These are phyloP conservation scores for Apamea epomidion DNA, from an alignment of 2,888 invertebrate species.

Conservation along the genomic window DNA sequence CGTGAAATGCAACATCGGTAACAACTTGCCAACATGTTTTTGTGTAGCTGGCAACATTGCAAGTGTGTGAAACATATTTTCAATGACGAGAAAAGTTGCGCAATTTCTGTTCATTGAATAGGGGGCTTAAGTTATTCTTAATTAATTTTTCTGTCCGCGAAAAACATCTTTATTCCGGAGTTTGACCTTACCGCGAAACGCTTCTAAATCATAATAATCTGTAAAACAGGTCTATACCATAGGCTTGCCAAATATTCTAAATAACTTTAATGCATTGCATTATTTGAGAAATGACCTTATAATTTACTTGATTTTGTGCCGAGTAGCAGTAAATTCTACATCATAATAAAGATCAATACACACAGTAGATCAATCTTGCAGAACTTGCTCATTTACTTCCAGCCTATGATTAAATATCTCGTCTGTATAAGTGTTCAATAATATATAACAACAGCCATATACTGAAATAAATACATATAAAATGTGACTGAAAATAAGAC, in stretches of 20 bases:
- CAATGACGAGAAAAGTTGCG: not conserved
- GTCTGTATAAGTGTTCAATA: slow-evolving; percentile 22
- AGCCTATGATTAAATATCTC: not conserved
- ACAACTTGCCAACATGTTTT: not conserved
- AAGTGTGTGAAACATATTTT: no score
- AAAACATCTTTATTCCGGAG: not conserved
- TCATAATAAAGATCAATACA: not conserved
- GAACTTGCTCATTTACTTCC: slow-evolving; percentile 2
- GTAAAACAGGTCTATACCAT: slow-evolving; percentile 1
- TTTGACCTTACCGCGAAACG: not conserved
- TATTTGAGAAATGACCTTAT: no score
- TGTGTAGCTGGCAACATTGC: not conserved
- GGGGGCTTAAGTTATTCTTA: not conserved
- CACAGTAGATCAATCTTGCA: not conserved
- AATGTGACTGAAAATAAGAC: slow-evolving; percentile 64
- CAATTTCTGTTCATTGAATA: not conserved
- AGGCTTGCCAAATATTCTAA: not conserved
- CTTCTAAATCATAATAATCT: slow-evolving; percentile 1
- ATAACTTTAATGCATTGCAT: not conserved
- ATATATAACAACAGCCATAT: slow-evolving; percentile 49
- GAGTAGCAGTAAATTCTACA: not conserved
- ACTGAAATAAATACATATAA: slow-evolving; percentile 29
- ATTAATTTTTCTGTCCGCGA: not conserved
- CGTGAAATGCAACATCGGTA: not conserved
- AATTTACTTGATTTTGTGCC: not conserved